Evolutionary conservation across 2,113 vertebrate genomes (phyloP), one percentile per base, ranked within the genome.

Genomic region (Plectropomus leopardus): DNA sequence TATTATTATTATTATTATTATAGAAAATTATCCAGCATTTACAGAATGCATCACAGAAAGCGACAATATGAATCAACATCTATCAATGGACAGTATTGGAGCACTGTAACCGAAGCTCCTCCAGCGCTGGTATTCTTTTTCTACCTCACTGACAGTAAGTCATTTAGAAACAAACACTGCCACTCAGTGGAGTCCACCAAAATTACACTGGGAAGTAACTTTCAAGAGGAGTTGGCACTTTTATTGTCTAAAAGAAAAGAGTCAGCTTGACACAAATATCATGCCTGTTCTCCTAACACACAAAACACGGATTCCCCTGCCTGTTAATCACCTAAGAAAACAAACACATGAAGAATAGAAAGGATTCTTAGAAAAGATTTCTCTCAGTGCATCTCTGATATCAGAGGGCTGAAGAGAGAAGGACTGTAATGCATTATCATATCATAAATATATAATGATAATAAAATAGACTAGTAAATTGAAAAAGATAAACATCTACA

Each of bases 261-360:
- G 2, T 36, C 34, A 36, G 34, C 34, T 9, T 9, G 10, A 36
- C 34, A 36, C 9, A 40, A 13, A 64, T 57, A 42, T 50, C 8
- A 24, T 2, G 3, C 7, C 32, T 30, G 36, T 26, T 40, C 21
- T 44, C 36, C 28, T 30, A n/a, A n/a, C 36, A 16, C 30, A 26
- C 36, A 58, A 51, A 19, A 4, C 70, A 66, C 50, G 9, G 2
- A 42, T 95, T 94, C 96, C 94, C 95, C 95, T 96, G 94, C 94
- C 93, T 96, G 96, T 96, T 95, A 94, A 92, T 95, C 94, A 95
- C 95, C 94, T 95, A 96, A 97, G 95, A 96, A 93, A 88, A 82
- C 82, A 89, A 45, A 81, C 58, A 83, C 54, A 51, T 47, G 30
- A 66, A 32, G 71, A 26, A 80, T 50, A 80, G 17, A 66, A 83